These are phyloP conservation scores for Drosophila longiperda DNA, from an alignment of 2,888 invertebrate species.

Conservation along the genomic window DNA sequence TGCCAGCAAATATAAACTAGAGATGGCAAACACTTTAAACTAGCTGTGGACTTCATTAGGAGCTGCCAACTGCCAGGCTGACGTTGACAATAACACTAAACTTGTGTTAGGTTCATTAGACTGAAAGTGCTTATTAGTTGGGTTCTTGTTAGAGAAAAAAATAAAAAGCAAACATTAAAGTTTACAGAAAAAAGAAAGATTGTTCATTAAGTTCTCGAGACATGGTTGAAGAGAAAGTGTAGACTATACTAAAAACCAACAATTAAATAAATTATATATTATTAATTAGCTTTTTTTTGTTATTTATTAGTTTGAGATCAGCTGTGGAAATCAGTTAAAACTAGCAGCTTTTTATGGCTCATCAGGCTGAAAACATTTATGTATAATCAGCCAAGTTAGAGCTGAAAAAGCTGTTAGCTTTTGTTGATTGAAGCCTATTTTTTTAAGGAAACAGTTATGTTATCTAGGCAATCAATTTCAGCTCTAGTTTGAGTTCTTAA, in stretches of 20 bases:
- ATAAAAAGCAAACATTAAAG: neutral
- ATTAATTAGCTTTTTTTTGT: neutral
- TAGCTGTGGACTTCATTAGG: constrained; percentile 12
- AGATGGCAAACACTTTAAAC: constrained; percentile 35
- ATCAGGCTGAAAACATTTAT: neutral
- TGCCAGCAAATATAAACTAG: constrained; percentile 28
- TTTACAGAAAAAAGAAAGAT: neutral
- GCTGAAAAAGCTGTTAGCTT: neutral
- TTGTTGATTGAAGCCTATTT: neutral
- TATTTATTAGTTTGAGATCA: neutral
- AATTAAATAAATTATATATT: neutral
- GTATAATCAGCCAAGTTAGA: neutral
- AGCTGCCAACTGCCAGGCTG: neutral
- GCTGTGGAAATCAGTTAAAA: neutral
- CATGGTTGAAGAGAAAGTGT: neutral
- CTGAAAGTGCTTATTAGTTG: neutral
- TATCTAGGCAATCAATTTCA: neutral
- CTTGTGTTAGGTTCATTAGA: neutral
- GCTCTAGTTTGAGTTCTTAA: neutral
- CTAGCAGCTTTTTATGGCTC: neutral
- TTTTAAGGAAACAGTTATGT: neutral
- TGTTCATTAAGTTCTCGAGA: neutral
- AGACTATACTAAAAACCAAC: no score
- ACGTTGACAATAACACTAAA: neutral
- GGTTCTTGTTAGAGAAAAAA: neutral